These are phyloP conservation scores for Galaxias olidus DNA, from an alignment of 2,797 vertebrate species.

Conservation along the genomic window DNA sequence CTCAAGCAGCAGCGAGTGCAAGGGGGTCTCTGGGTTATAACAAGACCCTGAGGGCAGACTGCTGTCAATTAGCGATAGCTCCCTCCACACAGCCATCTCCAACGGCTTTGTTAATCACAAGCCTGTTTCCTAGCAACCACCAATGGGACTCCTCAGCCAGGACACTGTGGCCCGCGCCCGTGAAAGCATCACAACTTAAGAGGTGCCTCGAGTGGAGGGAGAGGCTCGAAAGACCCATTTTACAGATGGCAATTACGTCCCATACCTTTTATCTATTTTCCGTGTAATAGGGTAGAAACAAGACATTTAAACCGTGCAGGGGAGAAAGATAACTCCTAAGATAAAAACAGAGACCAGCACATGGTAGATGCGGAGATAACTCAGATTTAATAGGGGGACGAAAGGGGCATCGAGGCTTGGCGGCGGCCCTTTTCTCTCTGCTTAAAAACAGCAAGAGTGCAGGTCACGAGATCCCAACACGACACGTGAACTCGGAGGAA, in stretches of 20 bases:
- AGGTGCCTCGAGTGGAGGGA: slow-evolving; percentile 64
- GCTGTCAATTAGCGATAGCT: slow-evolving; percentile 87
- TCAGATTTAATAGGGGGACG: background rate
- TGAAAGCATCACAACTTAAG: slow-evolving; percentile 61
- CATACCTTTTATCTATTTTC: slow-evolving; percentile 8
- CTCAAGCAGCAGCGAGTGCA: slow-evolving; percentile 48
- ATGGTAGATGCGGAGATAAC: too few species aligned
- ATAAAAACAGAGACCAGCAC: background rate
- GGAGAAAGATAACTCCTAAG: background rate
- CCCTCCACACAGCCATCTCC: slow-evolving; percentile 60
- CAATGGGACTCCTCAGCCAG: slow-evolving; percentile 64
- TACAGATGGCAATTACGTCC: slow-evolving; percentile 65
- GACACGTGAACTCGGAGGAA: background rate
- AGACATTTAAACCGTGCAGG: background rate
- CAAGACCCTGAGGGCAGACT: slow-evolving; percentile 83
- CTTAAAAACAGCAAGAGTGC: slow-evolving; percentile 3
- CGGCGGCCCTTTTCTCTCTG: background rate
- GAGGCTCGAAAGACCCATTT: slow-evolving; percentile 72
- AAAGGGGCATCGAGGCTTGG: background rate
- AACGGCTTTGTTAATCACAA: slow-evolving; percentile 61
- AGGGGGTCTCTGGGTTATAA: slow-evolving; percentile 79
- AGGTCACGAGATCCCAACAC: background rate
- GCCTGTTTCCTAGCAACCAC: slow-evolving; percentile 84
- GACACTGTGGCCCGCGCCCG: slow-evolving; percentile 56
- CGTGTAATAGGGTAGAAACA: background rate